A percentile compares a stretch with the other conserved stretches of the same genome.
These are phyloP conservation scores for Emys orbicularis DNA, from an alignment of 2,797 vertebrate species.

Conservation along the genomic window DNA sequence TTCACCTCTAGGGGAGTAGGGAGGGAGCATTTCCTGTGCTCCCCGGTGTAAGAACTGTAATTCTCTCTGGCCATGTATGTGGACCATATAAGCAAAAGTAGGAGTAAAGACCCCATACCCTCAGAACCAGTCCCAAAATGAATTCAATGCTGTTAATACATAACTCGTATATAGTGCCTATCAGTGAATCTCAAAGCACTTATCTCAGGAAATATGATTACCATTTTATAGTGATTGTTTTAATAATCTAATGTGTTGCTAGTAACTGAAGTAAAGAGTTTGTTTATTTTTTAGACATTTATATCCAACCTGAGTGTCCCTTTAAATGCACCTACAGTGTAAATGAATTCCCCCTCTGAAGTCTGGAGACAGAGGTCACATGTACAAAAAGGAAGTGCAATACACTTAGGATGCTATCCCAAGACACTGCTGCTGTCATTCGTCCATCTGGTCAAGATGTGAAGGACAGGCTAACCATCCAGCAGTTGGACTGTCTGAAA, in stretches of 20 bases:
- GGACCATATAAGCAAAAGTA: background rate
- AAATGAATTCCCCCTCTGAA: background rate
- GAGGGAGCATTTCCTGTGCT: background rate
- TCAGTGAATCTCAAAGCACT: constrained; percentile 53
- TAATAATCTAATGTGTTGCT: background rate
- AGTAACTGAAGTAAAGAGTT: background rate
- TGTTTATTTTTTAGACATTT: constrained; percentile 31
- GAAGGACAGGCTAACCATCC: constrained; percentile 66
- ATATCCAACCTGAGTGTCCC: background rate
- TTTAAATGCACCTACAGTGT: background rate
- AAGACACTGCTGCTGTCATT: constrained; percentile 64
- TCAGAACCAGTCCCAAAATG: background rate
- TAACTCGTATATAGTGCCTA: constrained; percentile 13
- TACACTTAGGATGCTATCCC: constrained; percentile 37
- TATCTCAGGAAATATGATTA: constrained; percentile 8
- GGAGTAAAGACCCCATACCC: background rate
- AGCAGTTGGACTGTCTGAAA: constrained; percentile 46
- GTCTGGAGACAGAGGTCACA: constrained; percentile 9
- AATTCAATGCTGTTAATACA: background rate
- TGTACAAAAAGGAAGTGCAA: constrained; percentile 15
- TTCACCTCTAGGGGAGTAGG: background rate
- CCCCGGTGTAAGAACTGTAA: background rate
- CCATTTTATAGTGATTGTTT: background rate
- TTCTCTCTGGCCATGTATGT: background rate
- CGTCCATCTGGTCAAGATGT: constrained; percentile 58